A percentile compares a stretch with the other conserved stretches of the same genome.
Conservation (phyloP, 2,888 invertebrate genomes). For the Crossocerus cetratus region DNA sequence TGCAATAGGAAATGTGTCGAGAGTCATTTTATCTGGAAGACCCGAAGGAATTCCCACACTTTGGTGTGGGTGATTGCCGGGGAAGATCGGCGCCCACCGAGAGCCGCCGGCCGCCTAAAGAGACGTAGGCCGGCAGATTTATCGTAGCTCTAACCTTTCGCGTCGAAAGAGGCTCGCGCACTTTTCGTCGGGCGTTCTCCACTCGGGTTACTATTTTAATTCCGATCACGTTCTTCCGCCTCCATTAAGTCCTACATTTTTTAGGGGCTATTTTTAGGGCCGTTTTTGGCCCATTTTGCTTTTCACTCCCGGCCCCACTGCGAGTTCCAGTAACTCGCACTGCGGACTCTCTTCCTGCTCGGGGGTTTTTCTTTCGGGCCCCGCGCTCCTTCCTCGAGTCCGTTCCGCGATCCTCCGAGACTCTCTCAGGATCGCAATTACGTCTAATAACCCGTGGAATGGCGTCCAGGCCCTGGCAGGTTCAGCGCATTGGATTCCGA, state of each 20-base stretch:
- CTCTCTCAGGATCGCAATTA: slow-evolving; percentile 46
- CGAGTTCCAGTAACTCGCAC: not conserved
- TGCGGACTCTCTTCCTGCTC: slow-evolving; percentile 27
- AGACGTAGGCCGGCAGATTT: slow-evolving; percentile 58
- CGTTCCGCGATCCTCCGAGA: slow-evolving; percentile 29
- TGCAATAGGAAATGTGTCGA: slow-evolving; percentile 5
- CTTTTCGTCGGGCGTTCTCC: slow-evolving; percentile 5
- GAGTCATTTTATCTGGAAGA: slow-evolving; percentile 22
- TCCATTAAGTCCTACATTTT: not conserved
- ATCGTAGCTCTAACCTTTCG: slow-evolving; percentile 62
- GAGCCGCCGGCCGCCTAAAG: slow-evolving; percentile 37
- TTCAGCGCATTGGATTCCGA: slow-evolving; percentile 32
- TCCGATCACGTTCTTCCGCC: slow-evolving; percentile 1
- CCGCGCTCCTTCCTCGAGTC: slow-evolving; percentile 28
- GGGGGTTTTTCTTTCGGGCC: slow-evolving; percentile 14
- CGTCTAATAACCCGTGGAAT: slow-evolving; percentile 50
- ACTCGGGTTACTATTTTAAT: not conserved
- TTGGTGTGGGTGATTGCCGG: slow-evolving; percentile 36
- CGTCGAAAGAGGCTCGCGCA: slow-evolving; percentile 24
- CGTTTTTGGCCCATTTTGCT: no score
- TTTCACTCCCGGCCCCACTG: no score
- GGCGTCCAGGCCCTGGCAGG: slow-evolving; percentile 19
- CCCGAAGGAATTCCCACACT: slow-evolving; percentile 58
- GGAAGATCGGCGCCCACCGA: slow-evolving; percentile 36
- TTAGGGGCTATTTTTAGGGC: no score